Evolutionary conservation across 2,113 vertebrate genomes (phyloP).

Genomic region (Triplophysa tibetana): DNA sequence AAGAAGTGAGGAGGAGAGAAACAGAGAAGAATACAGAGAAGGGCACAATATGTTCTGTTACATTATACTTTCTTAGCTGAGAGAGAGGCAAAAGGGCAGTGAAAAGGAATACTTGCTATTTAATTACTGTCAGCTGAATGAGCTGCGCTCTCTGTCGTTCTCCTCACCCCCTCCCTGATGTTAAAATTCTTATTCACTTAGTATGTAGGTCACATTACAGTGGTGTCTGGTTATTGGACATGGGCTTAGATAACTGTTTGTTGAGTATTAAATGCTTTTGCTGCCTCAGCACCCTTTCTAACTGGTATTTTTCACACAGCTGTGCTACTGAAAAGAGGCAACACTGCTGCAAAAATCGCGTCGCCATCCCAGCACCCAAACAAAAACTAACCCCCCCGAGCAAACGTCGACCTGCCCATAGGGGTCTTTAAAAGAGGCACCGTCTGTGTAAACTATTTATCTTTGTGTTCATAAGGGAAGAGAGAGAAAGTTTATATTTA

Average conservation of each 20-base stretch:
- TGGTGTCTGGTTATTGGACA: conserved; percentile 92
- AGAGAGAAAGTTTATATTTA: conserved; percentile 44
- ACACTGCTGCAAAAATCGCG: conserved; percentile 87
- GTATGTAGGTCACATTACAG: conserved; percentile 98
- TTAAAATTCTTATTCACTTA: conserved; percentile 84
- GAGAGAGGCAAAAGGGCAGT: conserved; percentile 60
- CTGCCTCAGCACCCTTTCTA: conserved; percentile 96
- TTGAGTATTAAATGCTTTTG: conserved; percentile 97
- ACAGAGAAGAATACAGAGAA: conserved; percentile 44
- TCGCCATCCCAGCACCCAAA: conserved; percentile 72
- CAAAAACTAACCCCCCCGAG: conserved; percentile 57
- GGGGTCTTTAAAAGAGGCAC: conserved; percentile 47
- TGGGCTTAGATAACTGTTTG: conserved; percentile 97
- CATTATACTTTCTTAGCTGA: conserved; percentile 67
- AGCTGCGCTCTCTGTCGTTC: conserved; percentile 65
- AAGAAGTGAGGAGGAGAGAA: not conserved
- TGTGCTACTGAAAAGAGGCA: conserved; percentile 93
- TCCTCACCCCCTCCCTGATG: conserved; percentile 69
- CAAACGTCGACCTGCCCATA: conserved; percentile 52
- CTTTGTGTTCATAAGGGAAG: conserved; percentile 39
- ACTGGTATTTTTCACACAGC: conserved; percentile 99
- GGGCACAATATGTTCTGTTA: conserved; percentile 73
- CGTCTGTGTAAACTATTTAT: conserved; percentile 42
- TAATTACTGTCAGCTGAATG: conserved; percentile 79
- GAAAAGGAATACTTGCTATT: conserved; percentile 73